Base-by-base conservation (phyloP, 1,140 invertebrate species). In the Helicoverpa zea region DNA sequence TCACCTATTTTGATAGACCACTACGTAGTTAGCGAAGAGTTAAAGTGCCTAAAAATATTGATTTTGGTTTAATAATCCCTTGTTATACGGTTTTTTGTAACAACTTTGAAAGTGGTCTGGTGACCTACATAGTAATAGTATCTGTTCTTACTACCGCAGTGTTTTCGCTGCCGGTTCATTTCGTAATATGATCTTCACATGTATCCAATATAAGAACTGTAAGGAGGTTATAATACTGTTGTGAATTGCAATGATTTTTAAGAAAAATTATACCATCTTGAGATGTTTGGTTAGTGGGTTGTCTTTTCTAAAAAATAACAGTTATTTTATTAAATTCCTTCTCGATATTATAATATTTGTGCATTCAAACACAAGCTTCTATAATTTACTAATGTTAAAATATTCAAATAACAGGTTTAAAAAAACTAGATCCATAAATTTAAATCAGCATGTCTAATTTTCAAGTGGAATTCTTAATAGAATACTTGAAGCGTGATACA, bases 1-100 rank as follows among this genome's bases (percentile, higher is more conserved):
- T 75, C 73, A 64, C 51, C 75, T 66, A 77, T 54, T 77, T 77
- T 56, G 56, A 75, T 75, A 18, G 54, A 61, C 51, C 56, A 58
- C 16, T 35, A 58, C n/a, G 43, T 51, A 63, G 43, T 59, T 47
- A 43, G 10, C 47, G n/a, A 43, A 23, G 23, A 11, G 5, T 13
- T 56, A 43, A n/a, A 56, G 11, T 30, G 58, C n/a, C 52, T 4
- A 51, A 76, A 75, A 58, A 58, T 43, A 56, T 14, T 9, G 30
- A 18, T 5, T 73, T 16, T 1, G n/a, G 2, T 11, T 35, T 0
- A 56, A 3, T 18, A 16, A 49, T 14, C 11, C 11, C 16, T 52
- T 12, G 5, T 14, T 35, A 18, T n/a, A 64, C 30, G 35, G n/a
- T 29, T 74, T 54, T 35, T 43, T 35, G 47, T 43, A 11, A 43